phyloP scores from a whole-genome alignment of 2,113 vertebrate species.

The Lichenostomus cassidix region DNA sequence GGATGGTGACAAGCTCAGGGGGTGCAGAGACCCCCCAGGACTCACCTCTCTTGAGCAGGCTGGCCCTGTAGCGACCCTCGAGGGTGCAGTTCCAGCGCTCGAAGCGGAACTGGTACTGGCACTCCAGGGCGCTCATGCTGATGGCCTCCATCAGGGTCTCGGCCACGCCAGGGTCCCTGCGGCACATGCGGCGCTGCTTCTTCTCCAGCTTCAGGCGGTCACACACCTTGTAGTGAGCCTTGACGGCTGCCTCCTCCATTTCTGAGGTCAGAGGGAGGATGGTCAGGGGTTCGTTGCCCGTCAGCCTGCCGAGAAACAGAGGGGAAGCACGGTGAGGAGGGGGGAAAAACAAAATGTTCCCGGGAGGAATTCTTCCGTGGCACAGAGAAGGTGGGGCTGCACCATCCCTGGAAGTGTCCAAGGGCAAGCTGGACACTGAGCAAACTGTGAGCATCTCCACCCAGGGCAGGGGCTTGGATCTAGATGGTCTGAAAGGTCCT shows the following conservation, averaged over 20 bases:
- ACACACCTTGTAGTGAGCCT: conserved; percentile 95
- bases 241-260: conserved; percentile 84
- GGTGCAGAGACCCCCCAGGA: not conserved
- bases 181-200: conserved; percentile 96
- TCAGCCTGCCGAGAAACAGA: conserved; percentile 78
- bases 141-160: conserved; percentile 96
- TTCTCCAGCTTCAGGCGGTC: conserved; percentile 97
- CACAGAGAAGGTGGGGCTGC: not conserved
- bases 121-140: conserved; percentile 94
- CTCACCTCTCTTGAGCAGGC: conserved; percentile 90
- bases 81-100: conserved; percentile 99
- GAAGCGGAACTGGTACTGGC: conserved; percentile 97
- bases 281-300: conserved; percentile 94
- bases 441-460: not conserved
- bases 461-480: not conserved
- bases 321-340: rapidly evolving
- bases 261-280: conserved; percentile 92
- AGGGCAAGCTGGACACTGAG: not conserved
- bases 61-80: conserved; percentile 91
- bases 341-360: rapidly evolving
- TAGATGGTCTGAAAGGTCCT: not conserved
- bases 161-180: conserved; percentile 92
- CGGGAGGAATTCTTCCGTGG: rapidly evolving
- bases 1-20: rapidly evolving
- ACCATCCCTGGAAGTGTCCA: not conserved